Conservation (phyloP, 2,888 invertebrate species). For the Erebia ligea region DNA sequence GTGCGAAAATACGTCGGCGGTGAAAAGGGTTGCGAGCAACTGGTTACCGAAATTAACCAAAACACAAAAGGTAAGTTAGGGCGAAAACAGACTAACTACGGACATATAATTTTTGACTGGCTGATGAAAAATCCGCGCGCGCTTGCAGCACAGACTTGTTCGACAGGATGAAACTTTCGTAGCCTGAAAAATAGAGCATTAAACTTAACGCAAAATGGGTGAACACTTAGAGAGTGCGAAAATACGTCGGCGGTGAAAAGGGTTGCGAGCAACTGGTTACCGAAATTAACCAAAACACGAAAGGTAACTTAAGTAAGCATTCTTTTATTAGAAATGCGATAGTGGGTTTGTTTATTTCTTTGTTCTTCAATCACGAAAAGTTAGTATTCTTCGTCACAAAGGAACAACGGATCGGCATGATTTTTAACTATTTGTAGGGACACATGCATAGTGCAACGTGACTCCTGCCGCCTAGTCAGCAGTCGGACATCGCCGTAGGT, state of each 20-base stretch:
- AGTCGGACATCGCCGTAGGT: no score
- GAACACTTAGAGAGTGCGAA: slow-evolving; percentile 26
- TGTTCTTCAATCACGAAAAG: no score
- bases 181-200: slow-evolving; percentile 31
- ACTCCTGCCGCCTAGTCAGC: no score
- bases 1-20: slow-evolving; percentile 17
- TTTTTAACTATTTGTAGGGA: no score
- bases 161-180: slow-evolving; percentile 33
- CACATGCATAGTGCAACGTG: no score
- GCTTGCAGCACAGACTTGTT: slow-evolving; percentile 3
- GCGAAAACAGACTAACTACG: neutral
- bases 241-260: slow-evolving; percentile 17
- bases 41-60: slow-evolving; percentile 9
- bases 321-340: no score
- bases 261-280: neutral
- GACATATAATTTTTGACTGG: no score
- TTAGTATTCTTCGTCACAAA: no score
- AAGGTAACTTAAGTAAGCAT: neutral
- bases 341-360: no score
- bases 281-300: slow-evolving; percentile 17
- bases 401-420: no score
- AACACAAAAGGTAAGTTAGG: neutral
- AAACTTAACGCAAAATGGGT: slow-evolving; percentile 35
- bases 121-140: no score
- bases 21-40: slow-evolving; percentile 6